Evolutionary conservation across 35 echinoderm and acorn worm species (phyloP).

Genomic region (Patiria miniata): DNA sequence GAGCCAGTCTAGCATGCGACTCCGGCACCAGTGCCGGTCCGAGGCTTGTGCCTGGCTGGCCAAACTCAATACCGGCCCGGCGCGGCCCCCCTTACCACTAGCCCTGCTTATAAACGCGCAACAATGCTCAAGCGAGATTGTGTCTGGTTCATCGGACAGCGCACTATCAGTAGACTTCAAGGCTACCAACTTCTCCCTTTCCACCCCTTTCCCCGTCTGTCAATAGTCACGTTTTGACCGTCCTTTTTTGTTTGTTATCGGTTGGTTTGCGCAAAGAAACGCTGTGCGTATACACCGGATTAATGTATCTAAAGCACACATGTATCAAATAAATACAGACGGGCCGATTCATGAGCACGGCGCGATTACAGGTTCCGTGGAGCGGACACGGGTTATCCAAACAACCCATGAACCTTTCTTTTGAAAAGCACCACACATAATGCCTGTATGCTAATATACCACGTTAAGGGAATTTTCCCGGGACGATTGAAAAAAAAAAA

Average conservation of each 20-base stretch:
- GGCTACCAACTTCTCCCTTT: neutral
- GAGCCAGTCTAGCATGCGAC: slow-evolving; percentile 10
- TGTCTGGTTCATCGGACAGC: slow-evolving; percentile 1
- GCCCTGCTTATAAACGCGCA: neutral
- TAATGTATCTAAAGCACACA: slow-evolving; percentile 15
- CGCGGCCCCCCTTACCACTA: neutral
- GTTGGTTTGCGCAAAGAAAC: neutral
- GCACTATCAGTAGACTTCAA: slow-evolving; percentile 19
- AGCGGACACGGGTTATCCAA: slow-evolving; percentile 15
- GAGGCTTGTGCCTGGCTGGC: neutral
- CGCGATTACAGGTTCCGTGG: neutral
- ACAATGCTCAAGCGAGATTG: neutral
- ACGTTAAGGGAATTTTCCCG: no score
- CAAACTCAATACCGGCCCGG: neutral
- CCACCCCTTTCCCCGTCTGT: neutral
- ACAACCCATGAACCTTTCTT: neutral
- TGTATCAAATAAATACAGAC: neutral
- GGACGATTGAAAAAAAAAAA: no score
- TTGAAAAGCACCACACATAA: neutral
- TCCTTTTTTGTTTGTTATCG: neutral
- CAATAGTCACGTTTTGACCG: slow-evolving; percentile 5
- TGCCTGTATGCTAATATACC: neutral
- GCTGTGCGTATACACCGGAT: slow-evolving; percentile 15
- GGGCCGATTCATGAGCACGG: neutral
- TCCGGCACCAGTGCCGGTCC: slow-evolving; percentile 1